These are phyloP conservation scores for Caretta caretta DNA, from an alignment of 2,113 vertebrate genomes.

Conservation along the genomic window DNA sequence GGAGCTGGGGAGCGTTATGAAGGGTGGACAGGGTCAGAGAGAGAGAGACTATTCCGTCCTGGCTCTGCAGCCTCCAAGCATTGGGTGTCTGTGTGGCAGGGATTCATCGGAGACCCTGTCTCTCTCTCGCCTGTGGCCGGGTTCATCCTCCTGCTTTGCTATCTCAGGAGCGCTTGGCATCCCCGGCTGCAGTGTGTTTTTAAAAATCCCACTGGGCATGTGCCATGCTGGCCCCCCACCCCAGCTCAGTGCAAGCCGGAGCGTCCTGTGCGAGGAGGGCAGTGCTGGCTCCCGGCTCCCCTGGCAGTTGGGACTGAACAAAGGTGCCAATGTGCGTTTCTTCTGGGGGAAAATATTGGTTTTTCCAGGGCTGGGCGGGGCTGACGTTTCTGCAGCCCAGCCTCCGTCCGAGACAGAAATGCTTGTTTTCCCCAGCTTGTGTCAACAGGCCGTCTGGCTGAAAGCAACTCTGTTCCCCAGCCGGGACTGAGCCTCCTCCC, in stretches of 20 bases:
- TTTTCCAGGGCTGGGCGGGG: neutral
- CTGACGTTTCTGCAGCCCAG: neutral
- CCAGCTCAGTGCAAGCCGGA: neutral
- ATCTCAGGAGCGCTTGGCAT: neutral
- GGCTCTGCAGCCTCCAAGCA: too few relatives aligned
- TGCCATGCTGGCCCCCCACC: too few relatives aligned
- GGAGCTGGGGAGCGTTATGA: neutral
- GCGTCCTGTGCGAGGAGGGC: neutral
- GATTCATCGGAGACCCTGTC: neutral
- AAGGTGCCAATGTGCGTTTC: neutral
- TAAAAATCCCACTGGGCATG: neutral
- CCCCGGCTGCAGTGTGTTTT: neutral
- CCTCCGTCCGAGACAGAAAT: neutral
- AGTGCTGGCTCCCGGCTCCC: too few relatives aligned
- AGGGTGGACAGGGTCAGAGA: neutral
- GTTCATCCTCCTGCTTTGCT: neutral
- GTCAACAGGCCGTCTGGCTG: neutral
- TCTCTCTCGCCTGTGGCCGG: neutral
- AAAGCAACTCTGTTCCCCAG: slow-evolving; percentile 67
- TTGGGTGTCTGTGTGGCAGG: neutral
- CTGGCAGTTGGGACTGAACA: neutral
- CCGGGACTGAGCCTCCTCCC: neutral
- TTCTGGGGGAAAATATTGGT: neutral
- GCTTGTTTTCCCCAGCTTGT: neutral
- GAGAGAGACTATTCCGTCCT: too few relatives aligned